These are phyloP conservation scores for Bubalus kerabau DNA, from an alignment of 2,113 vertebrate genomes.

Conservation along the genomic window DNA sequence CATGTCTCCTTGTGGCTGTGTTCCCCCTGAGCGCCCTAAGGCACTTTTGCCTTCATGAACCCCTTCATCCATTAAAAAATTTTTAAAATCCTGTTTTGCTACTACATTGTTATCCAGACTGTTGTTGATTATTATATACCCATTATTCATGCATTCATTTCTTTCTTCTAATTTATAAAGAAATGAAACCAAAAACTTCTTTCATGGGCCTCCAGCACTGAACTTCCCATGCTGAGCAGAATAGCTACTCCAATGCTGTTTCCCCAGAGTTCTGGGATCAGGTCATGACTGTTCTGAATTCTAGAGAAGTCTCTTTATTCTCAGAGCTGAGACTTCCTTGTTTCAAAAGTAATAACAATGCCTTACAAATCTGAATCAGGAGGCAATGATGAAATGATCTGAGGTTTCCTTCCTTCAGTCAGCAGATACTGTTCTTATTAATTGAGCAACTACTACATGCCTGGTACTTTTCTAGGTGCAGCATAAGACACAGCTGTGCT, in stretches of 20 bases:
- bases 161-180: not conserved
- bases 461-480: not conserved
- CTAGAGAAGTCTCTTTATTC: not conserved
- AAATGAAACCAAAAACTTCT: not conserved
- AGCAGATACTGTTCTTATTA: not conserved
- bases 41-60: not conserved
- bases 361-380: not conserved
- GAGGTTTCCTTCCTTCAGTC: not conserved
- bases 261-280: not conserved
- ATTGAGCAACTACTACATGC: not conserved
- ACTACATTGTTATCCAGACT: not conserved
- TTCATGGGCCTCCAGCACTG: not conserved
- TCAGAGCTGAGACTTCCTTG: not conserved
- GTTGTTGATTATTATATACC: not conserved
- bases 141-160: not conserved
- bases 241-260: not conserved
- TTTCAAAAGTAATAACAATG: not conserved
- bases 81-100: not conserved
- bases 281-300: not conserved
- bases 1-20: not conserved
- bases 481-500: not conserved
- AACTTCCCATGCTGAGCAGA: rapidly evolving
- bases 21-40: not conserved
- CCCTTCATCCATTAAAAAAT: not conserved
- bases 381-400: not conserved